Evolutionary conservation across 2,113 vertebrate species (phyloP), one percentile per base, ranked within the genome.

Genomic region (Stercorarius parasiticus): DNA sequence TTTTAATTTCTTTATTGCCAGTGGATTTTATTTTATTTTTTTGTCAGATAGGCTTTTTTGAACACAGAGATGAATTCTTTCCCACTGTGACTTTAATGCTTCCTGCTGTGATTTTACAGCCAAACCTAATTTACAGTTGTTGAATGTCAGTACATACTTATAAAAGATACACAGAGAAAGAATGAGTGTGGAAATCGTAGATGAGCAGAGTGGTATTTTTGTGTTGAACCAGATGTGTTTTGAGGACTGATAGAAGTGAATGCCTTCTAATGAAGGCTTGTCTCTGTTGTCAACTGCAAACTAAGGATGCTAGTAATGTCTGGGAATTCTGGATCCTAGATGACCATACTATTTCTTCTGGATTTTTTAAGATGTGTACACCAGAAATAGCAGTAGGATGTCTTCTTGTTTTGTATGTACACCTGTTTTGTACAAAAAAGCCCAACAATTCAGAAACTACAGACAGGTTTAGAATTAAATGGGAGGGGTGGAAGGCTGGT

Each of bases 51-150:
- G 26, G 13, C 25, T 58, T 85, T 84, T 82, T 81, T 22, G 50
- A 90, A 69, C 38, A 45, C 26, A 55, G 79, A 89, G 26, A 55
- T 93, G 27, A 45, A 19, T 86, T 92, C 43, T 80, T 91, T 93
- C 65, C 56, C 56, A 34, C 25, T 70, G 49, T 7, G 30, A 32
- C 72, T 62, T 86, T n/a, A 66, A 38, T 38, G 27, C 72, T 90
- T 79, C 82, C 85, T 70, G 50, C 71, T 94, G 86, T 58, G 77
- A 83, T 59, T 93, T 97, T 77, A 64, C 36, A 94, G 45, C 70
- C n/a, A 72, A 59, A 61, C 16, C 38, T 87, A 42, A 32, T 74
- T 77, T 87, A 67, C 40, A 47, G 72, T 88, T 91, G 58, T n/a
- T 96, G 74, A 59, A 40, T 87, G 49, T 82, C 71, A 82, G 49